A percentile compares a stretch with the other conserved stretches of the same genome.
Evolutionary conservation across 2,888 invertebrate genomes (phyloP).

Genomic region (Nowickia ferox): DNA sequence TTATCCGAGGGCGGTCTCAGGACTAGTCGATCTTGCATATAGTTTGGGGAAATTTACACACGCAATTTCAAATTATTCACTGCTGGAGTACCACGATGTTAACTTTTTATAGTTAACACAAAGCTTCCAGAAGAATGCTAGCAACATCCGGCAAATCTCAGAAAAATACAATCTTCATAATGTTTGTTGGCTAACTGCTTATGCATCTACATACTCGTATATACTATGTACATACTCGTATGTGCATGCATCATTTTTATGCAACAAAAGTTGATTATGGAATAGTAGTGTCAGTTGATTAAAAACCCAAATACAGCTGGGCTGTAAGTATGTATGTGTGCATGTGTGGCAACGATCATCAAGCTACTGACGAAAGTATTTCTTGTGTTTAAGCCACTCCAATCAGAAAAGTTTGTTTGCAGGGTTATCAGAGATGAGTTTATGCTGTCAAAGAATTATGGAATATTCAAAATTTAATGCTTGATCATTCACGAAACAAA

Average conservation of each 20-base stretch:
- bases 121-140: too few species aligned
- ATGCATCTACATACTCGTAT: neutral
- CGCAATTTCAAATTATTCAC: too few species aligned
- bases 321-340: neutral
- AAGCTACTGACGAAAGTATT: constrained; percentile 25
- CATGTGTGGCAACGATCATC: constrained; percentile 27
- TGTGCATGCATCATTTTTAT: neutral
- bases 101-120: too few species aligned
- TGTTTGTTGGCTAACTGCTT: neutral
- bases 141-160: too few species aligned
- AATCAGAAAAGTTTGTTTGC: constrained; percentile 22
- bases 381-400: neutral
- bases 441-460: constrained; percentile 58
- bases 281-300: constrained; percentile 40
- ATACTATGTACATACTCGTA: neutral
- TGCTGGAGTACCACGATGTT: too few species aligned
- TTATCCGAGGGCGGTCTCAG: too few species aligned
- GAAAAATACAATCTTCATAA: neutral
- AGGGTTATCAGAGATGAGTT: constrained; percentile 60
- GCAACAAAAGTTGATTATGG: constrained; percentile 22
- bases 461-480: constrained; percentile 49
- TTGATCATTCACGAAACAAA: constrained; percentile 8
- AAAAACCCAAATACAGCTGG: neutral
- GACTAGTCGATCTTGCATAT: too few species aligned
- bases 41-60: too few species aligned